Conservation (phyloP, 2,113 vertebrate genomes). For the Colinus virginianus region DNA sequence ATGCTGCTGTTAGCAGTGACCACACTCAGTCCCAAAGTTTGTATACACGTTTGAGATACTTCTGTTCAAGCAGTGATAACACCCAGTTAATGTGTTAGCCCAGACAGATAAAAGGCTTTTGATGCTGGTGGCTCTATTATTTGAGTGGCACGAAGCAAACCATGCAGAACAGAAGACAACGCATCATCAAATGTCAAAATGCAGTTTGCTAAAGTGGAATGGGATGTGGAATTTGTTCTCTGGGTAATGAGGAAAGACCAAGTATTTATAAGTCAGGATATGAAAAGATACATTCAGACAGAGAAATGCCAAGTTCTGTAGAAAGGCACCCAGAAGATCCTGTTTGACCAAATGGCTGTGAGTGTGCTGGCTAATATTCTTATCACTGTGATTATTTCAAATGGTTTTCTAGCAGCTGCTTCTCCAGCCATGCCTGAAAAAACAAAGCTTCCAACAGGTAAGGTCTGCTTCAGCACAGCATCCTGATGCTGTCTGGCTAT, state of each 20-base stretch:
- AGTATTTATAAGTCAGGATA: slow-evolving; percentile 34
- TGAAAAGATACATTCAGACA: neutral
- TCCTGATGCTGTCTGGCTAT: neutral
- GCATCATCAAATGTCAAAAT: slow-evolving; percentile 11
- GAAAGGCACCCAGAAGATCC: neutral
- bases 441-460: neutral
- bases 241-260: neutral
- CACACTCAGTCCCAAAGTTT: neutral
- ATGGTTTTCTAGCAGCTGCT: neutral
- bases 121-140: neutral
- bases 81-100: slow-evolving; percentile 41
- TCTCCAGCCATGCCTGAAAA: neutral
- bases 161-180: neutral
- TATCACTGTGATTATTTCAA: neutral
- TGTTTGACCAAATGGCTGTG: neutral
- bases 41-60: neutral
- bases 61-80: slow-evolving; percentile 28
- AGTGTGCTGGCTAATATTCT: neutral
- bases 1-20: neutral
- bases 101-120: slow-evolving; percentile 27
- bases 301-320: neutral
- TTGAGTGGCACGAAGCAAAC: slow-evolving; percentile 26
- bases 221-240: slow-evolving; percentile 10
- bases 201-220: neutral
- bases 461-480: neutral